phyloP scores from a whole-genome alignment of 2,888 invertebrate genomes.

The Torymus auratus region DNA sequence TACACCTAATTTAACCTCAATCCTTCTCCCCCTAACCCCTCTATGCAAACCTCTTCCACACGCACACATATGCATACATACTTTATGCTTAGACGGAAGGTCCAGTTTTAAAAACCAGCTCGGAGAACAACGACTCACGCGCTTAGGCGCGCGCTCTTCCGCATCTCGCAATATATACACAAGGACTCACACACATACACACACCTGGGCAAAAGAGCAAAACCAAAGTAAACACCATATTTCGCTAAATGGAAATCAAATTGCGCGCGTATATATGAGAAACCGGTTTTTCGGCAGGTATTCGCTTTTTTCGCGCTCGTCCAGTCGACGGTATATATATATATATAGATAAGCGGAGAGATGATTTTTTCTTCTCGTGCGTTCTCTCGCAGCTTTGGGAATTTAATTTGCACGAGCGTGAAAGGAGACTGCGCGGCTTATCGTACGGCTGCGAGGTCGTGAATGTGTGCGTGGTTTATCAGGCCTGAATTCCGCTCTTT shows the following conservation, averaged over 20 bases:
- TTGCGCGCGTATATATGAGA: slow-evolving; percentile 47
- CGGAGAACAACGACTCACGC: background rate
- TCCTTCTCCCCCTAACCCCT: slow-evolving; percentile 9
- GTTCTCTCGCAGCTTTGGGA: too few relatives aligned
- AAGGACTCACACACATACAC: too few relatives aligned
- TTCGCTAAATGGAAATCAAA: slow-evolving; percentile 54
- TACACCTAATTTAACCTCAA: slow-evolving; percentile 54
- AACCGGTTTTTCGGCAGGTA: slow-evolving; percentile 33
- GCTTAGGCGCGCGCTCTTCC: slow-evolving; percentile 27
- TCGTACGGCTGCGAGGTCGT: too few relatives aligned
- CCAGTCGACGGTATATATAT: too few relatives aligned
- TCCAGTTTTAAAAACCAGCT: slow-evolving; percentile 56
- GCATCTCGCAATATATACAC: background rate
- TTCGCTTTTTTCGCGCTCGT: too few relatives aligned
- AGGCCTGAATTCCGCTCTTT: too few relatives aligned
- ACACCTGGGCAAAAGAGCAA: slow-evolving; percentile 12
- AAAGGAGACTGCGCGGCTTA: too few relatives aligned
- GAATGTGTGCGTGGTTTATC: too few relatives aligned
- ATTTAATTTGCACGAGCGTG: too few relatives aligned
- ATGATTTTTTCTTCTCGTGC: too few relatives aligned
- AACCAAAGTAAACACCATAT: slow-evolving; percentile 52
- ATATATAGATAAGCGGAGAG: too few relatives aligned
- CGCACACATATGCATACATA: background rate
- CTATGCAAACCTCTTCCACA: background rate
- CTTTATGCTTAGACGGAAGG: background rate